These are phyloP conservation scores for Solen grandis DNA, from an alignment of 1,140 invertebrate species.

Conservation along the genomic window DNA sequence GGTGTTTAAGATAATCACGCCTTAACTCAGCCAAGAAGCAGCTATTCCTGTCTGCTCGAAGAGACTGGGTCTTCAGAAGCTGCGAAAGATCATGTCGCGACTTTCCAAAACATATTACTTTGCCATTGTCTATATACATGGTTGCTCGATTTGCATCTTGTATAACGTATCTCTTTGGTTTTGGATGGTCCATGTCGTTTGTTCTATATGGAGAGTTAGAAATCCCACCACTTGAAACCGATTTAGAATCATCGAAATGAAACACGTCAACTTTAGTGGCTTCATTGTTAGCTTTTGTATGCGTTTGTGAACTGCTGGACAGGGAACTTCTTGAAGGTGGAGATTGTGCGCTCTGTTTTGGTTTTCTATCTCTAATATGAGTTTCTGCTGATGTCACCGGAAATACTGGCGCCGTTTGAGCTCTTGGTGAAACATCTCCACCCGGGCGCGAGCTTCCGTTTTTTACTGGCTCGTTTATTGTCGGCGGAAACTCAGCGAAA, in stretches of 20 bases:
- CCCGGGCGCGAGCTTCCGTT: slow-evolving; percentile 2
- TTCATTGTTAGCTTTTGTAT: slow-evolving; percentile 18
- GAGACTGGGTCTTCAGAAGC: slow-evolving; percentile 56
- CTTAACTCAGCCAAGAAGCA: slow-evolving; percentile 66
- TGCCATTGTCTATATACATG: slow-evolving; percentile 68
- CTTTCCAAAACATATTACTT: slow-evolving; percentile 64
- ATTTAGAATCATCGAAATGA: slow-evolving; percentile 47
- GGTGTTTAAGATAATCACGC: slow-evolving; percentile 66
- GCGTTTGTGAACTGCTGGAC: not conserved
- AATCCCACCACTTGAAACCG: slow-evolving; percentile 12
- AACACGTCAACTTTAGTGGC: slow-evolving; percentile 42
- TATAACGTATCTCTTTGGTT: slow-evolving; percentile 59
- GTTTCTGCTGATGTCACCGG: slow-evolving; percentile 32
- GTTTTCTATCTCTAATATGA: not conserved
- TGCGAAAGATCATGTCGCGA: slow-evolving; percentile 59
- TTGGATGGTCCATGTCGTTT: slow-evolving; percentile 14
- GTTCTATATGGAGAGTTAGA: slow-evolving; percentile 4
- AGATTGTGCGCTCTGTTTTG: not conserved
- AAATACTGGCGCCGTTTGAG: slow-evolving; percentile 50
- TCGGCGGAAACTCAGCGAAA: slow-evolving; percentile 39
- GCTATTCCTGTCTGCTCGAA: slow-evolving; percentile 43
- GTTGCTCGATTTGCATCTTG: slow-evolving; percentile 60
- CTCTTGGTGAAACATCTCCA: slow-evolving; percentile 8
- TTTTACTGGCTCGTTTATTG: not conserved
- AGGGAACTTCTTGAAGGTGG: not conserved